Evolutionary conservation across 2,888 invertebrate species (phyloP), one percentile per base, ranked within the genome.

Genomic region (Gortyna flavago): DNA sequence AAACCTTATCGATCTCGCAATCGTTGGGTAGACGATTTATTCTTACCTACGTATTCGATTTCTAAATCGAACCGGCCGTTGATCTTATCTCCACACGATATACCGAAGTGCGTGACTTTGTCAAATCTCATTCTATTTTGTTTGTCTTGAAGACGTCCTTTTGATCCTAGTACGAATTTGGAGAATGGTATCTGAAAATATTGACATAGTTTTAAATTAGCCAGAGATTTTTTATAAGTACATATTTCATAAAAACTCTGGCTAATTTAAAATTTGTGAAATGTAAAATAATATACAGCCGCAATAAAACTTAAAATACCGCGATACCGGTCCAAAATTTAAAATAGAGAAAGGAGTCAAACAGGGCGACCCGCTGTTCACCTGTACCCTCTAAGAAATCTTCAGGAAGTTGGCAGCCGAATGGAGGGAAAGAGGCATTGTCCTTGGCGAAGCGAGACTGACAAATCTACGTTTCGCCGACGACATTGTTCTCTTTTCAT

Each of bases 131-230:
- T 94, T 6, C 97, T 94, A 38, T 88, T 92, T 93, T 99, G 99
- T 75, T 96, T 97, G 93, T 99, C 99, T 95, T 99, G 99, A 54
- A 99, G 93, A 38, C 98, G 97, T 5, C 99, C 99, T 95, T 98
- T 99, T 6, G 98, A 97, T 6, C 97, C 97, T 57, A 98, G 94
- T 85, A 98, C 97, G 92, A 99, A 99, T 94, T 99, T 99, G 18
- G 99, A 99, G 95, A 99, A 99, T 2, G 99, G 99, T 90, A 99
- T 98, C 98, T 98, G 96, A 64, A 97, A 97, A 83, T 51, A 86
- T 66, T 72, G 74, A 35, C 54, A 62, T 0, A 57, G 7, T 79
- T 61, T n/a, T 11, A 18, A 35, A 68, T 68, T 16, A 25, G 2
- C 9, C 9, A 18, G 25, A 25, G 16, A 68, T 16, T 48, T 25